A percentile compares a stretch with the other conserved stretches of the same genome.
These are phyloP conservation scores for Meloidogyne floridensis DNA, from an alignment of 1,140 invertebrate genomes.

Conservation along the genomic window DNA sequence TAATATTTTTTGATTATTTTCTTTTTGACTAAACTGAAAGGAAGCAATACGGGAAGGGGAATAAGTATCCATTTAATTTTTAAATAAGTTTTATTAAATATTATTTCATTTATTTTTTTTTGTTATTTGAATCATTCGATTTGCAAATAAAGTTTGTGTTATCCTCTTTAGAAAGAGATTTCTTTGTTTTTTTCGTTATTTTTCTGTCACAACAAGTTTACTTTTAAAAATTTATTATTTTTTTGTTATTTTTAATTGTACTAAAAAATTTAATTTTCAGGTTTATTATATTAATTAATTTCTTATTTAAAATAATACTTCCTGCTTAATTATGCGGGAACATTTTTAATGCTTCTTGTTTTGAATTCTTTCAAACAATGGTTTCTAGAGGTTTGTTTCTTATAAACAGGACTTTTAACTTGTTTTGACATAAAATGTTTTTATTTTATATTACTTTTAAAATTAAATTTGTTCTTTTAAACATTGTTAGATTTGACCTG, in stretches of 20 bases:
- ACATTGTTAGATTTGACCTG: constrained; percentile 35
- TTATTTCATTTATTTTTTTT: too few species aligned
- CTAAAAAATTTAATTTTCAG: not conserved
- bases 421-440: not conserved
- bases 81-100: too few species aligned
- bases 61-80: too few species aligned
- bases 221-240: too few species aligned
- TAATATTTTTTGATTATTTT: not conserved
- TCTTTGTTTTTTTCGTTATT: too few species aligned
- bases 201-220: too few species aligned
- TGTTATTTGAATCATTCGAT: too few species aligned
- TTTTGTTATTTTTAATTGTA: constrained; percentile 2
- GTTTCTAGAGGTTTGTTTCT: constrained; percentile 20
- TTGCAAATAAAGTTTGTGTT: too few species aligned
- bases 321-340: not conserved
- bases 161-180: too few species aligned
- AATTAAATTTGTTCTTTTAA: not conserved
- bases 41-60: too few species aligned
- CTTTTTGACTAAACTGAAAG: not conserved
- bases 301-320: constrained; percentile 4
- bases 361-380: constrained; percentile 17
- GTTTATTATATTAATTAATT: constrained; percentile 3
- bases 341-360: not conserved
- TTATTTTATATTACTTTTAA: not conserved
- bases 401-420: not conserved